These are phyloP conservation scores for Trichonephila clavata DNA, from an alignment of 1,140 invertebrate genomes.

Conservation along the genomic window DNA sequence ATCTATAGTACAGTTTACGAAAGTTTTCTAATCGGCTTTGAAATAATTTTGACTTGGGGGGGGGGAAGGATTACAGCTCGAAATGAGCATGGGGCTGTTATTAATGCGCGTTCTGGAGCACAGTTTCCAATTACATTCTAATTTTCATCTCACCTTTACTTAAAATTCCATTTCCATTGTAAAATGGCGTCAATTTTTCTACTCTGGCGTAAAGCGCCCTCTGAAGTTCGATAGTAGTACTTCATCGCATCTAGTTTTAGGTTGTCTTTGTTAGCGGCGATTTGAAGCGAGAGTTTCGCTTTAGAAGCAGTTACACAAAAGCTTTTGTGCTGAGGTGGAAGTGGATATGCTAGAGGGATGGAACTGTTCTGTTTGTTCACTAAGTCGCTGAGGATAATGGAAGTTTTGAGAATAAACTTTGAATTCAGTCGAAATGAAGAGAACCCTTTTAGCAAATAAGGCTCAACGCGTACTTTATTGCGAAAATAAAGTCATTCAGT, in stretches of 20 bases:
- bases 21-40: background rate
- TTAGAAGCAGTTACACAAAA: conserved; percentile 36
- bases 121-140: background rate
- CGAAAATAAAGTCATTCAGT: conserved; percentile 19
- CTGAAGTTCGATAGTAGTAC: background rate
- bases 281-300: conserved; percentile 35
- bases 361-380: conserved; percentile 53
- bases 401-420: conserved; percentile 53
- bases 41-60: background rate
- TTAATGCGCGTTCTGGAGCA: background rate
- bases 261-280: background rate
- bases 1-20: too few relatives aligned
- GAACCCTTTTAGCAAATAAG: conserved; percentile 39
- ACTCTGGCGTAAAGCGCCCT: background rate
- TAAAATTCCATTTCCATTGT: conserved; percentile 31
- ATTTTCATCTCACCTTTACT: conserved; percentile 12
- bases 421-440: conserved; percentile 40
- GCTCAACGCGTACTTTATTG: conserved; percentile 20
- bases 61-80: background rate
- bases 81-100: background rate
- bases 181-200: conserved; percentile 18
- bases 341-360: background rate
- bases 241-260: conserved; percentile 8
- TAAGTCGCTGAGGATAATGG: conserved; percentile 20
- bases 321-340: conserved; percentile 42